A percentile compares a stretch with the other conserved stretches of the same genome.
These are phyloP conservation scores for Catonia carolina DNA, from an alignment of 2,888 invertebrate species.

Conservation along the genomic window DNA sequence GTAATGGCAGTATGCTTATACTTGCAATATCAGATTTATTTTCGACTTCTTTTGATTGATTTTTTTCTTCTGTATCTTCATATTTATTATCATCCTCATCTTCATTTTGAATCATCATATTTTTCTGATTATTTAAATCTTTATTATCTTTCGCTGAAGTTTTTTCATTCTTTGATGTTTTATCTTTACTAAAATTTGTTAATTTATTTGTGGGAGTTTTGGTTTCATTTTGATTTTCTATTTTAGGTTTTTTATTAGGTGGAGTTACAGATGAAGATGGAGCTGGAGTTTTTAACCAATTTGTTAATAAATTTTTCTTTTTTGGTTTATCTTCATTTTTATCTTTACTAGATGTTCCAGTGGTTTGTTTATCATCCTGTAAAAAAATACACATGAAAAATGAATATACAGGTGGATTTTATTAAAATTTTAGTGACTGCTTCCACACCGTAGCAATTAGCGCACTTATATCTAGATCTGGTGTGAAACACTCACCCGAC, in stretches of 20 bases:
- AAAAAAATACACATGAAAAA: no score
- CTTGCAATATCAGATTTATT: neutral
- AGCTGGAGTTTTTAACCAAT: no score
- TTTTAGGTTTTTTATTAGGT: constrained; percentile 24
- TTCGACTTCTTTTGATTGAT: neutral
- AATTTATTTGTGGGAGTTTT: constrained; percentile 20
- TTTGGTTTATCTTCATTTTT: no score
- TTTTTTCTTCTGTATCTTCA: neutral
- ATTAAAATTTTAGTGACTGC: no score
- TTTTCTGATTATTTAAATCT: neutral
- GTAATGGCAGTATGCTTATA: neutral
- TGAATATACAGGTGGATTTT: no score
- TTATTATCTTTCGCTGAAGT: neutral
- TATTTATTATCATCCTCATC: neutral
- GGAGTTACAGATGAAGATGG: neutral
- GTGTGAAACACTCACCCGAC: no score
- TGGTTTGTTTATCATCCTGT: neutral
- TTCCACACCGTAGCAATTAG: no score
- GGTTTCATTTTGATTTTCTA: neutral
- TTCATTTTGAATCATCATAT: constrained; percentile 1
- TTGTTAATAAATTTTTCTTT: no score
- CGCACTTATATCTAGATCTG: no score
- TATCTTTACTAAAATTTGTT: constrained; percentile 4
- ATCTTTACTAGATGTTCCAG: neutral
- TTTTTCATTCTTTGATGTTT: neutral